phyloP scores from a whole-genome alignment of 2,888 invertebrate species.

The Lithophane socia region DNA sequence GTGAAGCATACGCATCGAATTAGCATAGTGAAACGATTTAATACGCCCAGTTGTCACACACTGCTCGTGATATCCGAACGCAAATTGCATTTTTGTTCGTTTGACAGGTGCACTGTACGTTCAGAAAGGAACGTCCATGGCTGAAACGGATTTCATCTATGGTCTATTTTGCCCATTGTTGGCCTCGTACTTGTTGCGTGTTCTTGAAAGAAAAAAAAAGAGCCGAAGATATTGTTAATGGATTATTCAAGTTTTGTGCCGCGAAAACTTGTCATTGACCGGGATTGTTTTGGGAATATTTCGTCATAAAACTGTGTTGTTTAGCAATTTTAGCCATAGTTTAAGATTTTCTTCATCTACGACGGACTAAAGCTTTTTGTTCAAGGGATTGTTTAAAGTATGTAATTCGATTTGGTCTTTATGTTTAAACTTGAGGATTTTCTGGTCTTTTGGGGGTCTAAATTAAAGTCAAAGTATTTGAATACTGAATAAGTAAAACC shows the following conservation, averaged over 20 bases:
- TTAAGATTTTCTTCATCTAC: constrained; percentile 17
- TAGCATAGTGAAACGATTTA: constrained; percentile 63
- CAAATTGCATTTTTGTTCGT: constrained; percentile 47
- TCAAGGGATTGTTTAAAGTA: neutral
- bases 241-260: constrained; percentile 31
- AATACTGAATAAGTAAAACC: neutral
- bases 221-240: constrained; percentile 15
- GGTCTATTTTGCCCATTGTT: constrained; percentile 25
- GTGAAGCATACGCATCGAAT: constrained; percentile 57
- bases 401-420: neutral
- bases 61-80: constrained; percentile 52
- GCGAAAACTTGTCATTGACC: constrained; percentile 50
- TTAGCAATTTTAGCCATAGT: constrained; percentile 11
- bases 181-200: constrained; percentile 40
- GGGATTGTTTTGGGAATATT: constrained; percentile 35
- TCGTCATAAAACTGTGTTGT: constrained; percentile 19
- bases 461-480: neutral
- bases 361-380: neutral
- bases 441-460: too few relatives aligned
- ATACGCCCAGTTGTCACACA: constrained; percentile 56
- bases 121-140: constrained; percentile 39
- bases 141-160: constrained; percentile 28
- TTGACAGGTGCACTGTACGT: constrained; percentile 59
- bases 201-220: constrained; percentile 27
- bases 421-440: neutral